Percentiles rank a stretch among this genome's conserved stretches.
These are phyloP conservation scores for Smutsia gigantea DNA, from an alignment of 2,797 vertebrate species.

Conservation along the genomic window DNA sequence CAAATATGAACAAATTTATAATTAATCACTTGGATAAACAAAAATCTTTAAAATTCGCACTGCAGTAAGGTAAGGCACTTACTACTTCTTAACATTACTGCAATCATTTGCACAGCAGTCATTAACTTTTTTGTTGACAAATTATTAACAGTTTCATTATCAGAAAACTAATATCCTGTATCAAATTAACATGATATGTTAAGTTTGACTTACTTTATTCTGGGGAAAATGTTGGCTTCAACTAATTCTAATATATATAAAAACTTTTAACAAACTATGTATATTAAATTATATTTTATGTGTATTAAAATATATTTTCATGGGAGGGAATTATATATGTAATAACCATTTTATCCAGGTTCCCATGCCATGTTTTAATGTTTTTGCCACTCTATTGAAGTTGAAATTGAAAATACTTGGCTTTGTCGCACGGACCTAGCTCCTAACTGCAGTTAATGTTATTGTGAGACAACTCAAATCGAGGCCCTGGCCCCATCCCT, in stretches of 20 bases:
- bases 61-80: constrained; percentile 66
- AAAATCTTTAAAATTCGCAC: constrained; percentile 73
- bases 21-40: constrained; percentile 79
- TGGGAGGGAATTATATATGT: background rate
- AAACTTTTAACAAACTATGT: background rate
- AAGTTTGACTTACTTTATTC: constrained; percentile 58
- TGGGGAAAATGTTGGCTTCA: background rate
- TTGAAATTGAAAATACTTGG: constrained; percentile 83
- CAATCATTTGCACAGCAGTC: constrained; percentile 71
- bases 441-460: constrained; percentile 75
- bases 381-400: constrained; percentile 66
- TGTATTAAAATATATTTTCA: background rate
- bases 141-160: constrained; percentile 74
- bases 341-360: constrained; percentile 59
- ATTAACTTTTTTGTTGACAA: constrained; percentile 74
- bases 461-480: constrained; percentile 83
- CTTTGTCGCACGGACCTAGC: constrained; percentile 78
- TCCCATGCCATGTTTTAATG: constrained; percentile 70
- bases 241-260: background rate
- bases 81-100: constrained; percentile 69
- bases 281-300: background rate
- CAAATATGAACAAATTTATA: constrained; percentile 71
- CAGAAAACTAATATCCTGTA: constrained; percentile 76
- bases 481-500: constrained; percentile 84
- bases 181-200: constrained; percentile 71